Evolutionary conservation across 1,140 invertebrate species (phyloP), one percentile per base, ranked within the genome.

Genomic region (Drosophila pachea): DNA sequence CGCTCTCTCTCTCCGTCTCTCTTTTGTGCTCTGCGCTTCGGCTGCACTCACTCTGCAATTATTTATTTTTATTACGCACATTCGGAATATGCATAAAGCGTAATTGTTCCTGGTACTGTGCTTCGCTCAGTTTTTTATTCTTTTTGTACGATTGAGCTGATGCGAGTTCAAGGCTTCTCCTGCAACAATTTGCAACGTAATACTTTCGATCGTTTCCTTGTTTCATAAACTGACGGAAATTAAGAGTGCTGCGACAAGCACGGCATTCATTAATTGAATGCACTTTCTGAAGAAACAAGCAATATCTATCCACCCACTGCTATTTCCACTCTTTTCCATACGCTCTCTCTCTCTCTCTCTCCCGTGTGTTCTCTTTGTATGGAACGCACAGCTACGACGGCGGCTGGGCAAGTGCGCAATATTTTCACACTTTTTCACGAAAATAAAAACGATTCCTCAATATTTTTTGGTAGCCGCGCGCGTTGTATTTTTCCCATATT

Each of bases 371-470:
- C 36, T 55, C 49, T 56, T 50, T 52, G 67, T 56, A 8, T 4
- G 12, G 32, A 22, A 33, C 68, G 16, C 52, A 56, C 67, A 56
- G 53, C 59, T 53, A 50, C 49, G 45, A 9, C 33, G 64, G 31
- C 59, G 40, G 31, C 74, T 77, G 74, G 68, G 76, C 82, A 81
- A 86, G 74, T 86, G 81, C 81, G 81, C 81, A 86, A 86, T 86
- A 86, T 86, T 86, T 86, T 86, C 81, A 86, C 81, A 81, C 81
- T 86, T 86, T 59, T 86, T 81, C 81, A 84, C 81, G 81, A 74
- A 86, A 86, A 77, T 81, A 86, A 81, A 86, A 86, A 77, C 82
- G 82, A 86, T 86, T 86, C 81, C 74, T 86, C 81, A 86, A 86
- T 86, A 86, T 86, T 86, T 86, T 79, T 68, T 70, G 70, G 52